These are phyloP conservation scores for Plagodis dolabraria DNA, from an alignment of 2,888 invertebrate species.

Conservation along the genomic window DNA sequence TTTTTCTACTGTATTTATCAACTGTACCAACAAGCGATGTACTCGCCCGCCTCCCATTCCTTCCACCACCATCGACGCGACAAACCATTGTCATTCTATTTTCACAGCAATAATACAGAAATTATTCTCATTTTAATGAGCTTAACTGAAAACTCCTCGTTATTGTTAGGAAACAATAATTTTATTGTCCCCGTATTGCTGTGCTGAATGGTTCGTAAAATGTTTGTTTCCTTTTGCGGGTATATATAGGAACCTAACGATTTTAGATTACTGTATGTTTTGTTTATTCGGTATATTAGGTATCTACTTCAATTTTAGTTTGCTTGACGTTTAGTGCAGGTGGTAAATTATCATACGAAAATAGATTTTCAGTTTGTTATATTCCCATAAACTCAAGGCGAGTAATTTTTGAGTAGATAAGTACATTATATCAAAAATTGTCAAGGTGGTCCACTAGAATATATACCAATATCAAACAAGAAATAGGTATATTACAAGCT, in stretches of 20 bases:
- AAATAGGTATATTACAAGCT: too few relatives aligned
- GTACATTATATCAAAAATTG: too few relatives aligned
- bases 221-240: slow-evolving; percentile 18
- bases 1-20: too few relatives aligned
- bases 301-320: background rate
- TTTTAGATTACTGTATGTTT: background rate
- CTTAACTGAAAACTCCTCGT: slow-evolving; percentile 57
- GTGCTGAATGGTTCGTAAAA: slow-evolving; percentile 36
- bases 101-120: slow-evolving; percentile 68
- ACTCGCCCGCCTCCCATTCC: slow-evolving; percentile 13
- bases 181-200: slow-evolving; percentile 31
- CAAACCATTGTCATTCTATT: slow-evolving; percentile 81
- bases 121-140: slow-evolving; percentile 62
- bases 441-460: too few relatives aligned
- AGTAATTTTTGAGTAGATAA: too few relatives aligned
- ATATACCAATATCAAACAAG: too few relatives aligned
- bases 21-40: background rate
- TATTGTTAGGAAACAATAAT: slow-evolving; percentile 38
- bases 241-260: too few relatives aligned
- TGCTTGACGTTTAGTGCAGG: too few relatives aligned
- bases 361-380: too few relatives aligned
- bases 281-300: background rate
- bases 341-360: too few relatives aligned
- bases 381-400: too few relatives aligned
- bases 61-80: slow-evolving; percentile 75